phyloP scores from a whole-genome alignment of 35 echinoderm and acorn worm genomes.

The Amphiura filiformis region DNA sequence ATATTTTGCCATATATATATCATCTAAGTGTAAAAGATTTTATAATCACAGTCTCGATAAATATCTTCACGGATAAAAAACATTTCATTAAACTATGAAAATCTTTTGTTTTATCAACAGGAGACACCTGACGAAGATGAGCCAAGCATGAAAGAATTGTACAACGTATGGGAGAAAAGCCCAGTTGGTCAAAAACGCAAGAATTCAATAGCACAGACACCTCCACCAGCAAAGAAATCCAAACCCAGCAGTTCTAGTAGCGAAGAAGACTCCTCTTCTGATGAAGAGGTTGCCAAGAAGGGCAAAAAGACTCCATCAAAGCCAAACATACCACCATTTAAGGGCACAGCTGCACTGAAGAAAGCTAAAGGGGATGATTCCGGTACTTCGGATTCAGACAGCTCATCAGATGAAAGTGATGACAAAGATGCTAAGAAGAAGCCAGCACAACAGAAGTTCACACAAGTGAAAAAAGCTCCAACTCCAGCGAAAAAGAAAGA shows the following conservation, averaged over 20 bases:
- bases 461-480: not conserved
- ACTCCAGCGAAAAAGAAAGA: not conserved
- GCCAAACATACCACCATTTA: not conserved
- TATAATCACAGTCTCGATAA: too few relatives aligned
- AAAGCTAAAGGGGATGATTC: not conserved
- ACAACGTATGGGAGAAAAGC: not conserved
- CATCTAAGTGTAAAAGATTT: too few relatives aligned
- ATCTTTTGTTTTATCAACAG: too few relatives aligned
- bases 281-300: not conserved
- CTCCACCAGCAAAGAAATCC: not conserved
- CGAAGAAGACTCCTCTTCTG: not conserved
- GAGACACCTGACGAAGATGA: too few relatives aligned
- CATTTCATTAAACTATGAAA: too few relatives aligned
- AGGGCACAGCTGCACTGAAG: not conserved
- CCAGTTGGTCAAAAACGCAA: not conserved
- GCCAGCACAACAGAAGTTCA: not conserved
- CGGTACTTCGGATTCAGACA: not conserved
- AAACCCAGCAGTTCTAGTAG: not conserved
- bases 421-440: conserved; percentile 5
- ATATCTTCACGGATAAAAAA: too few relatives aligned
- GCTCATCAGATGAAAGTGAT: not conserved
- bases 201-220: not conserved
- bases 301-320: not conserved
- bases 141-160: not conserved
- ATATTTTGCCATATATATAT: too few relatives aligned